Evolutionary conservation across 2,888 invertebrate species (phyloP), one percentile per base, ranked within the genome.

Genomic region (Agrotis segetum): DNA sequence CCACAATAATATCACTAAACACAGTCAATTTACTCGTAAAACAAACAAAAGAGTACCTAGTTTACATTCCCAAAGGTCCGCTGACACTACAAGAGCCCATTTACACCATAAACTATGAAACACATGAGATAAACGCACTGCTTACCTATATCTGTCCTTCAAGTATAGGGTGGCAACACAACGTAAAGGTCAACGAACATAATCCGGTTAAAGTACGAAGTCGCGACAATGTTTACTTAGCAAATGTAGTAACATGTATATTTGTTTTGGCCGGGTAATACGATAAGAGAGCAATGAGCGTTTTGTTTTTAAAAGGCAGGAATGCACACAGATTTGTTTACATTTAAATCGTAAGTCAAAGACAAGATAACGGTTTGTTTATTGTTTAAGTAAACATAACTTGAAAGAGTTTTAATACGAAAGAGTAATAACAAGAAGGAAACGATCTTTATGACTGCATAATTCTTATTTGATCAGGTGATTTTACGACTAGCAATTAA

Each of bases 111-210:
- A 77, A 83, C 65, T 72, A 70, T 55, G 50, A 70, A 66, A 34
- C 74, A 47, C 79, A 56, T 63, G 58, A 79, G 83, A 80, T 80
- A 80, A 76, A 72, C 63, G 69, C 67, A 77, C 79, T 81, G 73
- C 67, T 75, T 83, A 81, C 78, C 75, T 81, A 83, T 73, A 85
- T 81, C 78, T 83, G 84, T 73, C 74, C 59, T 76, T 81, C 86
- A 78, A 68, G 66, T 71, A 62, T 79, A 73, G 67, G 67, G 74
- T 84, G 56, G 74, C 76, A 84, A 85, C 86, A 80, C 78, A 74
- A 78, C 67, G 74, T 62, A 82, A 87, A 89, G 93, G 92, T 93
- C 92, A 93, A 92, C 79, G 94, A 87, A 87, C 90, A 87, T 89
- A 82, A 91, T 66, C 87, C 89, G 68, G 70, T 79, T 21, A 78